These are phyloP conservation scores for Helicolenus hilgendorfi DNA, from an alignment of 2,797 vertebrate genomes.

Conservation along the genomic window DNA sequence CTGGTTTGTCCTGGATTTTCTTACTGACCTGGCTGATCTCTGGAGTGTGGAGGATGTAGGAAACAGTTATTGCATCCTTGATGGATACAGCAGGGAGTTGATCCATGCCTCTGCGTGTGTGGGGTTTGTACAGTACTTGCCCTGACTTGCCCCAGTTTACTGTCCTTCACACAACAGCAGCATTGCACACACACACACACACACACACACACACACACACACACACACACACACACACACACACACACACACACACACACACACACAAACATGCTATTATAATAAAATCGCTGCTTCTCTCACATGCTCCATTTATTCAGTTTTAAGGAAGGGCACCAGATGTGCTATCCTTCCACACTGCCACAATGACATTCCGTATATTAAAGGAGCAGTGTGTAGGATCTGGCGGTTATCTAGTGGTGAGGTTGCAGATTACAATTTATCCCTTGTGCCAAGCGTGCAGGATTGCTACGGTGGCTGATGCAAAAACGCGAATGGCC, in stretches of 20 bases:
- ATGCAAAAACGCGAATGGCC: too few species aligned
- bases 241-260: constrained; percentile 8
- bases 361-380: not conserved
- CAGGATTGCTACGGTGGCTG: too few species aligned
- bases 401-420: too few species aligned
- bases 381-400: not conserved
- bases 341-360: not conserved
- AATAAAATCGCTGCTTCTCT: constrained; percentile 19
- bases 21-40: constrained; percentile 83
- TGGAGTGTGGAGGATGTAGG: constrained; percentile 74
- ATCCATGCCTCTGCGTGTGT: constrained; percentile 68
- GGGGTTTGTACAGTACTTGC: constrained; percentile 60
- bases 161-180: constrained; percentile 69
- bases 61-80: constrained; percentile 79
- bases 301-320: constrained; percentile 20
- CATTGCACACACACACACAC: constrained; percentile 8
- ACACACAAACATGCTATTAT: constrained; percentile 9
- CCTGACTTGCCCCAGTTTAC: constrained; percentile 79
- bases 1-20: constrained; percentile 75
- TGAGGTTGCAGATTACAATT: too few species aligned
- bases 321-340: not conserved
- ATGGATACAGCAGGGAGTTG: constrained; percentile 81
- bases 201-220: not conserved
- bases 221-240: not conserved
- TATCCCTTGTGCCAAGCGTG: too few species aligned